Base-by-base conservation (phyloP, 64 coral and sea anemone genomes). In the Montipora sp. region DNA sequence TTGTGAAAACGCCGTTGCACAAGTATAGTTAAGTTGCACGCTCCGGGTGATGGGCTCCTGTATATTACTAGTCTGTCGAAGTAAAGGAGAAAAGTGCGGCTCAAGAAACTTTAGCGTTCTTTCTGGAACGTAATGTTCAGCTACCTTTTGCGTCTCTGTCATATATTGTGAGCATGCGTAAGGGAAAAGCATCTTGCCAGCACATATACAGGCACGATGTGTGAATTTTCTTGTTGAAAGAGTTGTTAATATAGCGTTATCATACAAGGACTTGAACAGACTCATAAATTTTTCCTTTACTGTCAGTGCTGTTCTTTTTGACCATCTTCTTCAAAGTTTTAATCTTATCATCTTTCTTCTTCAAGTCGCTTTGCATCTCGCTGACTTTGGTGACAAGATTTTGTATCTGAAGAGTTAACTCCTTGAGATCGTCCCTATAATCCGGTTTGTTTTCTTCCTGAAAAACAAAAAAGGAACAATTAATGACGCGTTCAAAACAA, bases 201-300 rank as follows among this genome's bases (percentile, higher is more conserved):
- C 36, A 36, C 36, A 36, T 36, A 36, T 0, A 2, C 36, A 36
- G 36, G 36, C 1, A 36, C 36, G 36, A 36, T 36, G 36, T 36
- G 36, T 2, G 36, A 36, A 36, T 36, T 36, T 36, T 36, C 36
- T 36, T 36, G 36, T 36, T 36, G 36, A 36, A 36, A 36, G 36
- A 36, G 53, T 8, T 3, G 6, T 57, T 0, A 3, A 0, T 57
- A 78, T 49, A 3, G 7, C 7, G 75, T 3, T 47, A 45, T 48
- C 89, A 97, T 21, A 97, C 95, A 16, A 97, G 86, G 4, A 97
- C 92, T 92, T 97, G 95, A 27, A 91, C 92, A 59, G 88, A 90
- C 91, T 97, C 57, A 24, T 76, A 60, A 84, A 97, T 78, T 93
- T 97, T 74, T 55, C 89, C 86, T 92, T 97, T 83, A 73, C 57